Base-by-base conservation (phyloP, 2,113 vertebrate genomes). In the Crotophaga sulcirostris region DNA sequence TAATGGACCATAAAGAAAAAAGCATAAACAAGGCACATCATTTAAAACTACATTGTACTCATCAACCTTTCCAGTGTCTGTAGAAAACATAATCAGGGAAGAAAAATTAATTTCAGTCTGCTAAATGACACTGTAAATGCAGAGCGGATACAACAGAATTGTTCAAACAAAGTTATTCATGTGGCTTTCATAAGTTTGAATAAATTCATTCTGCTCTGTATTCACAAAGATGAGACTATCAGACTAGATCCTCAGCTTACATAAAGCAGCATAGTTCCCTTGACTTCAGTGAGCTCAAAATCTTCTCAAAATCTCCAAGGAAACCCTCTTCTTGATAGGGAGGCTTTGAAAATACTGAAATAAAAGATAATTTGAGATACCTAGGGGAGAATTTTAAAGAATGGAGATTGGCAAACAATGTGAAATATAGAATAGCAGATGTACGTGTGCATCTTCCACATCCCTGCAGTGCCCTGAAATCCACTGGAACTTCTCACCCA, bases 81-180 rank as follows among this genome's bases (percentile, higher is more conserved):
- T n/a, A 62, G 84, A 94, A 97, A 95, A 82, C 79, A 94, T 95
- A 97, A 97, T 96, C 87, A 96, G 76, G 78, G 60, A 96, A 96
- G 87, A 96, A 96, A 97, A 97, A 98, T 97, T 98, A 98, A 97
- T 97, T 97, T 96, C 67, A 96, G 56, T 56, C 83, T 95, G 89
- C 90, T 91, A 84, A 97, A 93, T 59, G 96, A 93, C 80, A 74
- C 73, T 76, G 58, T 94, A 94, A 97, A 94, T 72, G 77, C 69
- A 96, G 69, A 94, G 38, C 24, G 68, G 59, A 90, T 94, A n/a
- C 56, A 56, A 84, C 17, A 83, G 49, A 92, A 92, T 89, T 89
- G 76, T 93, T 96, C 94, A 84, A 93, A 85, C n/a, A 94, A 96
- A 87, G 85, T 94, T 98, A 94, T 95, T 93, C 93, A 77, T 60